Base-by-base conservation (phyloP, 2,888 invertebrate genomes). In the Anthophora plumipes region DNA sequence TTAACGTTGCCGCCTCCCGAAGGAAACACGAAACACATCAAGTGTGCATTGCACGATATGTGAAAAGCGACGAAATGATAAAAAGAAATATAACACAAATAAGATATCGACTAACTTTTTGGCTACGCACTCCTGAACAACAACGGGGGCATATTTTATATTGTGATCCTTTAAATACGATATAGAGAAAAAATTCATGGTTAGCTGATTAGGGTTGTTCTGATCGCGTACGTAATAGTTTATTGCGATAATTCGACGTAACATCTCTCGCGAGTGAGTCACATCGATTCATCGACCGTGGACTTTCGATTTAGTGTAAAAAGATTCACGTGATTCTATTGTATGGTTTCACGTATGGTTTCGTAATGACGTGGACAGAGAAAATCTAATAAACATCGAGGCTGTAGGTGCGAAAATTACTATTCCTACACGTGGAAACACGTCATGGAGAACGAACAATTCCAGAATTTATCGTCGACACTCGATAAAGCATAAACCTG, bases 281-380 rank as follows among this genome's bases (percentile, higher is more conserved):
- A 39, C 2, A 54, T n/a, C n/a, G 20, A 41, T n/a, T 14, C 39
- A 70, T 63, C 63, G 54, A 70, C 22, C 20, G 43, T 55, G 71
- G 50, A 63, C 60, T 66, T 63, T 68, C 43, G 41, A 48, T 71
- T 77, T 57, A 54, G 17, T 50, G 3, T 71, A 60, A 57, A 72
- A 60, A 63, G 25, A 48, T 68, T 59, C 43, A 3, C 17, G 31
- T 37, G 46, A 43, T 48, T 46, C 54, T 12, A n/a, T 41, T 14
- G 17, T 52, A 64, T 9, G 52, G 64, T 67, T 71, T 63, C 63
- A n/a, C 14, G 25, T 76, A 55, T 12, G 63, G 25, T 54, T 61
- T 61, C 55, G 9, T 11, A 48, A 14, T 43, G 25, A 52, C 20
- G 4, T 1, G 39, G 17, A 31, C 1, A 52, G 20, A 25, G 11